Base-by-base conservation (phyloP, 2,888 invertebrate species). In the Drosophila lutescens region DNA sequence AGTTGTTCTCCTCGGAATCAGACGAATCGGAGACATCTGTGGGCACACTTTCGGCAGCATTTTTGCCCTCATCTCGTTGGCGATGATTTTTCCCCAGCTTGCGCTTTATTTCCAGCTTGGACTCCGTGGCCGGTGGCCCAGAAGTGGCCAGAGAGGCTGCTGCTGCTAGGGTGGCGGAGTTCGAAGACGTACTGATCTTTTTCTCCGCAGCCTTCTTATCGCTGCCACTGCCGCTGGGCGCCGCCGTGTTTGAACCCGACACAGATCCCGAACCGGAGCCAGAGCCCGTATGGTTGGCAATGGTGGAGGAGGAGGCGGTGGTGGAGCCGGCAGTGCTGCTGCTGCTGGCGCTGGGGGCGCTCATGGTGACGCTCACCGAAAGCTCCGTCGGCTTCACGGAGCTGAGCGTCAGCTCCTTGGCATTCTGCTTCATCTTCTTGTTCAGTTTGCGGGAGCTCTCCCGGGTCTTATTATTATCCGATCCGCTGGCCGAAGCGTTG, bases 1-100 rank as follows among this genome's bases (percentile, higher is more conserved):
- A 90, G 90, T 95, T 95, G 86, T 96, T 96, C 13, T 93, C 94
- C 76, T 96, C 97, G 65, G 96, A 96, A 92, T 97, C 97, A 69
- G 95, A 95, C 30, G 95, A 95, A 92, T 96, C 96, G 8, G 96
- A 96, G 92, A 95, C 94, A 93, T 97, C 97, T 1, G 96, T 96
- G 54, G 95, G 95, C 79, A 94, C 91, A 30, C 89, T 76, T 65
- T 92, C 91, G 6, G 44, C 70, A 34, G 54, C 59, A 53, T 86
- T 91, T 78, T 92, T 92, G 58, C 59, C 32, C 15, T 49, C 49
- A 4, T 49, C 49, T 8, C 49, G 49, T 13, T 49, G 49, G 8
- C 49, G 49, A 49, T 49, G 49, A 0, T 8, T 17, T 20, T 49
- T 49, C 13, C 49, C 49, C 89, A 58, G 2, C 60, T 59, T 92